These are phyloP conservation scores for Nasonia oneida DNA, from an alignment of 2,888 invertebrate species.

Conservation along the genomic window DNA sequence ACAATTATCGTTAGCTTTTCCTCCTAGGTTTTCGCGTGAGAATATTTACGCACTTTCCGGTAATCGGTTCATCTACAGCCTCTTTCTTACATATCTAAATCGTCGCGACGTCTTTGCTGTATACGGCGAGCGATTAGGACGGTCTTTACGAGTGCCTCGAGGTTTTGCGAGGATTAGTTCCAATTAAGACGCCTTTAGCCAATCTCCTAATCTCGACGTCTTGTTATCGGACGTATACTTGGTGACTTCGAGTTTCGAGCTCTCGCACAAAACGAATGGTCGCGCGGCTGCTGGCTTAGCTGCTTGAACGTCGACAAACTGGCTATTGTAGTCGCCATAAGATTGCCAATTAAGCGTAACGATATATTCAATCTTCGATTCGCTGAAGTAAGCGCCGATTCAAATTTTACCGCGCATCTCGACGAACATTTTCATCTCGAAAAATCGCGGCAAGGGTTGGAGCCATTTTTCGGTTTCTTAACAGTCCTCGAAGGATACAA, in stretches of 20 bases:
- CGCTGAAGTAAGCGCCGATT: not conserved
- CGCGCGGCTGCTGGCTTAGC: conserved; percentile 34
- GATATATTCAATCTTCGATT: not conserved
- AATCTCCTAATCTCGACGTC: conserved; percentile 61
- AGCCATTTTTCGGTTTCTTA: conserved; percentile 35
- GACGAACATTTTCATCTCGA: not conserved
- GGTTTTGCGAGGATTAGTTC: conserved; percentile 62
- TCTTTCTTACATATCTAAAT: conserved; percentile 16
- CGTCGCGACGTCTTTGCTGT: conserved; percentile 31
- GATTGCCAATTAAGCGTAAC: conserved; percentile 1
- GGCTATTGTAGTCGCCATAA: not conserved
- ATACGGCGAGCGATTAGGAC: conserved; percentile 30
- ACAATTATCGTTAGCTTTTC: no score
- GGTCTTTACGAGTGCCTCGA: conserved; percentile 52
- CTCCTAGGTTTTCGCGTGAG: no score
- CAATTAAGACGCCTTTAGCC: conserved; percentile 63
- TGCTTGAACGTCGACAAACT: conserved; percentile 12
- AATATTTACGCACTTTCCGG: no score
- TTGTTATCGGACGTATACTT: conserved; percentile 61
- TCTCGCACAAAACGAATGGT: conserved; percentile 55
- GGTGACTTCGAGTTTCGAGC: conserved; percentile 56
- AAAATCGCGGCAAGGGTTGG: conserved; percentile 13
- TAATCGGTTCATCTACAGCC: no score
- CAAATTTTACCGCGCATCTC: no score
- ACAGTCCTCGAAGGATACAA: conserved; percentile 42